These are phyloP conservation scores for Spisula solida DNA, from an alignment of 2,888 invertebrate species.

Conservation along the genomic window DNA sequence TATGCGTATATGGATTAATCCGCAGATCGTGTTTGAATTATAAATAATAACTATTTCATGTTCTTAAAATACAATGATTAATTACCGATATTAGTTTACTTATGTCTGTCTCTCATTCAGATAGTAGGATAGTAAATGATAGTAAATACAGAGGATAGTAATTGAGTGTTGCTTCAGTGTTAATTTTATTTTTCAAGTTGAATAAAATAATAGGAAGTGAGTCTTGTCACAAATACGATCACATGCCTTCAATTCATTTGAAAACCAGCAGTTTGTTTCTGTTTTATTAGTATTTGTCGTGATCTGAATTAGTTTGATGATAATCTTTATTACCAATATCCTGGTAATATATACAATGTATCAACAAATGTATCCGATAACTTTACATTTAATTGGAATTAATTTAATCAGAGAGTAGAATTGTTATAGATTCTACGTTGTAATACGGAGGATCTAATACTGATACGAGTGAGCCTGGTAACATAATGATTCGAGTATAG, in stretches of 20 bases:
- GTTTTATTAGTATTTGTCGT: neutral
- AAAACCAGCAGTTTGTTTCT: too few relatives aligned
- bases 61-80: neutral
- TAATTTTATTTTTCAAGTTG: too few relatives aligned
- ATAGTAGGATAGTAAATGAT: too few relatives aligned
- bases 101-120: too few relatives aligned
- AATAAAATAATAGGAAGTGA: too few relatives aligned
- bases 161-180: too few relatives aligned
- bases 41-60: neutral
- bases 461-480: neutral
- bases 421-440: neutral
- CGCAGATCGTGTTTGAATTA: too few relatives aligned
- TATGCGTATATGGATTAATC: too few relatives aligned
- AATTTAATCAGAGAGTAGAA: neutral
- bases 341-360: neutral
- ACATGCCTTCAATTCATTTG: too few relatives aligned
- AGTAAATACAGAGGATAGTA: too few relatives aligned
- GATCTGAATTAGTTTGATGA: neutral
- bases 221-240: too few relatives aligned
- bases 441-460: neutral
- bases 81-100: neutral
- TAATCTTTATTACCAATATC: neutral
- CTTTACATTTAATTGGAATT: neutral
- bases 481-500: neutral
- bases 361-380: neutral